Conservation (phyloP, 2,888 invertebrate species). For the Phyllotreta striolata region DNA sequence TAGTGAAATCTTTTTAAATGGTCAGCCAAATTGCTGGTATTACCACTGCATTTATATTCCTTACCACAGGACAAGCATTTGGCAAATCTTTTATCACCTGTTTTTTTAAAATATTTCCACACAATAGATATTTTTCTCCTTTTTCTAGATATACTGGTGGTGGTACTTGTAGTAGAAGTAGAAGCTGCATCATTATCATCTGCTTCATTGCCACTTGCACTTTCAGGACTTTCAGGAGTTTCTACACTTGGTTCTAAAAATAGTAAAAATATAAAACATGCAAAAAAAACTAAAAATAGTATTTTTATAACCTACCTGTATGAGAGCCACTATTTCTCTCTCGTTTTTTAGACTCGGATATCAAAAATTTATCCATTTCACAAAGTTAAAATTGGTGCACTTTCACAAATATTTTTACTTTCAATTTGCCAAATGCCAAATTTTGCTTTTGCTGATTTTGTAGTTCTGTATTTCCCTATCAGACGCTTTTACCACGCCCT, state of each 20-base stretch:
- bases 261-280: no score
- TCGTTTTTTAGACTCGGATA: constrained; percentile 2
- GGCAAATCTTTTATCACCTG: constrained; percentile 34
- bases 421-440: no score
- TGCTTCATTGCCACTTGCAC: constrained; percentile 14
- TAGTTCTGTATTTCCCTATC: no score
- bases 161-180: background rate
- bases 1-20: constrained; percentile 29
- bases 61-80: constrained; percentile 31
- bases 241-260: constrained; percentile 15
- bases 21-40: constrained; percentile 33
- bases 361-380: constrained; percentile 14
- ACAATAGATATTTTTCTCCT: constrained; percentile 26
- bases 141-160: background rate
- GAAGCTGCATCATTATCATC: constrained; percentile 2
- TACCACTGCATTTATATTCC: constrained; percentile 32
- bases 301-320: constrained; percentile 6
- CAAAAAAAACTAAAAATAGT: background rate
- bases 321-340: constrained; percentile 11
- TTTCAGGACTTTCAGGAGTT: background rate
- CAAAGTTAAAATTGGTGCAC: constrained; percentile 6
- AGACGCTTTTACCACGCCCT: no score
- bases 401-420: no score
- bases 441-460: no score
- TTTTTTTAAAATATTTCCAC: constrained; percentile 34